Evolutionary conservation across 2,888 invertebrate species (phyloP).

Genomic region (Drosophila cognata): DNA sequence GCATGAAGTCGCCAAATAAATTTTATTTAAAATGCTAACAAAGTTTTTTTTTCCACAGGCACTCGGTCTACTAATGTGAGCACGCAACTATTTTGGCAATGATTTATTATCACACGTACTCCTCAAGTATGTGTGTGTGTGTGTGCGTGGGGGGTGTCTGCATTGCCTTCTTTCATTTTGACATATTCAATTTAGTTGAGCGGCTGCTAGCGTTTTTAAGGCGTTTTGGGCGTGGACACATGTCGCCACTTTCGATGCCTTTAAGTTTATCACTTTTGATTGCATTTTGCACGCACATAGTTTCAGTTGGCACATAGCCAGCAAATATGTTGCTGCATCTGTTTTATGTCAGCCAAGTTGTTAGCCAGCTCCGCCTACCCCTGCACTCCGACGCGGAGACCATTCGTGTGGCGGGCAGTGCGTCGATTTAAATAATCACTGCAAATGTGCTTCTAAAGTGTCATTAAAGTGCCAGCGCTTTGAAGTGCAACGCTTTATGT

Average conservation of each 20-base stretch:
- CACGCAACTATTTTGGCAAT: slow-evolving; percentile 74
- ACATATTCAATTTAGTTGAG: slow-evolving; percentile 72
- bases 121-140: background rate
- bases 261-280: slow-evolving; percentile 61
- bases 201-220: slow-evolving; percentile 34
- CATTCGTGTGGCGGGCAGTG: slow-evolving; percentile 2
- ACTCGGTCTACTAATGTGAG: slow-evolving; percentile 53
- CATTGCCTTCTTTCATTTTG: slow-evolving; percentile 44
- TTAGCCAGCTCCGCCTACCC: background rate
- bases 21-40: slow-evolving; percentile 65
- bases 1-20: slow-evolving; percentile 64
- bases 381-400: background rate
- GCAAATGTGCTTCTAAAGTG: slow-evolving; percentile 39
- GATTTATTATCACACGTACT: slow-evolving; percentile 63
- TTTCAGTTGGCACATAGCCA: slow-evolving; percentile 54
- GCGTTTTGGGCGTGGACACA: slow-evolving; percentile 30
- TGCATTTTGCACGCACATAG: slow-evolving; percentile 54
- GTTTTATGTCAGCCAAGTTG: slow-evolving; percentile 30
- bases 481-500: slow-evolving; percentile 37
- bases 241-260: slow-evolving; percentile 59
- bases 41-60: slow-evolving; percentile 28
- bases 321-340: slow-evolving; percentile 30
- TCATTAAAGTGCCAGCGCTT: slow-evolving; percentile 43
- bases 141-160: slow-evolving; percentile 28
- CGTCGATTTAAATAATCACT: slow-evolving; percentile 45